Conservation (phyloP, 1,140 invertebrate genomes). For the Cyphomyrmex costatus region DNA sequence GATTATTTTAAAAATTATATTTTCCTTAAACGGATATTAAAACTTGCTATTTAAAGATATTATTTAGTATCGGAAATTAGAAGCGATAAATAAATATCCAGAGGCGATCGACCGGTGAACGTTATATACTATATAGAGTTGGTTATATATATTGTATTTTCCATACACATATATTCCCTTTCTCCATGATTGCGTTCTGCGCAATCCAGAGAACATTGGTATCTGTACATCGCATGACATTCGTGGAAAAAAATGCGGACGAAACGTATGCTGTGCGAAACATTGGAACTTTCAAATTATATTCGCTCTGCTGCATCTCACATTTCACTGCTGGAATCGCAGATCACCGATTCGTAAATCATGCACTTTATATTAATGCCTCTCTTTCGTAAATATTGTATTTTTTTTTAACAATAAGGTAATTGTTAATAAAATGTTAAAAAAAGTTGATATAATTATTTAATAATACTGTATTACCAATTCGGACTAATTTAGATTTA, state of each 20-base stretch:
- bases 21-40: neutral
- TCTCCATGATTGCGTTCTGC: slow-evolving; percentile 52
- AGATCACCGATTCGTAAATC: slow-evolving; percentile 32
- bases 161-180: slow-evolving; percentile 50
- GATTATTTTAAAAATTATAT: neutral
- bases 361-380: slow-evolving; percentile 7
- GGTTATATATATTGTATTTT: slow-evolving; percentile 56
- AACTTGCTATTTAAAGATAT: neutral
- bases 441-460: slow-evolving; percentile 25
- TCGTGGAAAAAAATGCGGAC: neutral
- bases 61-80: neutral
- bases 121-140: slow-evolving; percentile 30
- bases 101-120: slow-evolving; percentile 60
- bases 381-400: slow-evolving; percentile 2
- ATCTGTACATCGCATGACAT: slow-evolving; percentile 54
- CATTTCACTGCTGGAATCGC: neutral
- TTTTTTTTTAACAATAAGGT: neutral
- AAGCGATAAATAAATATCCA: slow-evolving; percentile 22
- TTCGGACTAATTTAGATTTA: neutral
- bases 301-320: slow-evolving; percentile 8
- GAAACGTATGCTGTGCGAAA: slow-evolving; percentile 7
- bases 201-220: slow-evolving; percentile 66
- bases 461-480: neutral
- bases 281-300: slow-evolving; percentile 33
- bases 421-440: neutral